These are phyloP conservation scores for Drosophila subsilvestris DNA, from an alignment of 2,888 invertebrate species.

Conservation along the genomic window DNA sequence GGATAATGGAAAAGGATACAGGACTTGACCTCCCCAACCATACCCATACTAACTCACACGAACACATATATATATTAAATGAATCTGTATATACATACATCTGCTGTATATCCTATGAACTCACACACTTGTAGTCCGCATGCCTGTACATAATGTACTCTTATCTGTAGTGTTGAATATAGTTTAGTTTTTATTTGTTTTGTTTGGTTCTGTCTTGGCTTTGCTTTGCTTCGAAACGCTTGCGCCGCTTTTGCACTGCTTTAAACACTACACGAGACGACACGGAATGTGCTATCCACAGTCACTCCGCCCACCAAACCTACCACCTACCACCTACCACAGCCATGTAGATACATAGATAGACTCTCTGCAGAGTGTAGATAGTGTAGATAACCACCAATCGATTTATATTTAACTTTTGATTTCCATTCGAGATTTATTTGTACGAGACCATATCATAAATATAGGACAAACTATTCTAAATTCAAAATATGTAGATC, in stretches of 20 bases:
- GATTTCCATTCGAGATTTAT: slow-evolving; percentile 21
- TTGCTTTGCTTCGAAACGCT: slow-evolving; percentile 10
- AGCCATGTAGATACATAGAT: slow-evolving; percentile 6
- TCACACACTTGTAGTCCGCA: neutral
- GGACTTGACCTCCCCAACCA: slow-evolving; percentile 36
- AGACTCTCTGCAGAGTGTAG: slow-evolving; percentile 8
- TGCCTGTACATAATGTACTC: neutral
- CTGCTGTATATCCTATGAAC: slow-evolving; percentile 5
- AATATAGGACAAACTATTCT: slow-evolving; percentile 61
- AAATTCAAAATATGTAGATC: slow-evolving; percentile 39
- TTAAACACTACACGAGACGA: neutral
- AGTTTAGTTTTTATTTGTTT: neutral
- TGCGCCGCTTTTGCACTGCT: slow-evolving; percentile 12
- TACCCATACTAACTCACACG: slow-evolving; percentile 23
- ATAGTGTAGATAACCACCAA: slow-evolving; percentile 23
- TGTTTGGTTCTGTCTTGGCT: slow-evolving; percentile 1
- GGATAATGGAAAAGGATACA: slow-evolving; percentile 40
- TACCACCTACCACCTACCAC: too few relatives aligned
- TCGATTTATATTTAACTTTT: slow-evolving; percentile 7
- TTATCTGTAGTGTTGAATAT: neutral
- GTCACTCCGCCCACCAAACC: neutral
- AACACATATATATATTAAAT: slow-evolving; percentile 35
- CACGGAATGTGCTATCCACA: neutral
- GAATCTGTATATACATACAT: slow-evolving; percentile 15
- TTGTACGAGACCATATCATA: slow-evolving; percentile 54